These are phyloP conservation scores for Pemphigus obesinymphae DNA, from an alignment of 1,140 invertebrate species.

Conservation along the genomic window DNA sequence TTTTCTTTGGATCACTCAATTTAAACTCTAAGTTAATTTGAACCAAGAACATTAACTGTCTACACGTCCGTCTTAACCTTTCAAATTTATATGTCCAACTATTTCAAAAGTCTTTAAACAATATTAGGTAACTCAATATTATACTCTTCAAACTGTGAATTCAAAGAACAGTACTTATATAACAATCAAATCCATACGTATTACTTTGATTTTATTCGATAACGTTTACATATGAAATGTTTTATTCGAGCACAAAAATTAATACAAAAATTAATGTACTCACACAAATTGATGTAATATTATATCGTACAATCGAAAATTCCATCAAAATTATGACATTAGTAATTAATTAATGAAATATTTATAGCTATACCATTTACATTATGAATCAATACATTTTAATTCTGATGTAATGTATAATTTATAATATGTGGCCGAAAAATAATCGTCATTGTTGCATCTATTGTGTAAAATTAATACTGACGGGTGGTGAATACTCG, in stretches of 20 bases:
- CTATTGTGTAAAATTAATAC: background rate
- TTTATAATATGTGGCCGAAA: too few species aligned
- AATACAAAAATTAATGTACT: too few species aligned
- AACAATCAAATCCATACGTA: background rate
- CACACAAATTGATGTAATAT: too few species aligned
- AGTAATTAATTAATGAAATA: too few species aligned
- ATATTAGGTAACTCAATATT: background rate
- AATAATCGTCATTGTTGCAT: background rate
- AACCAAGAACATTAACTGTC: background rate
- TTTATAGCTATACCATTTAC: too few species aligned
- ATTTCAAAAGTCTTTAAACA: background rate
- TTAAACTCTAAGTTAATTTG: background rate
- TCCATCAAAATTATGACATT: too few species aligned
- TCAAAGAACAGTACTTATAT: background rate
- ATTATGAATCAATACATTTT: too few species aligned
- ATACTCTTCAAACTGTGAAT: background rate
- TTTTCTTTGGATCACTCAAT: background rate
- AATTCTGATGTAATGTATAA: too few species aligned
- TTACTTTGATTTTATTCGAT: too few species aligned
- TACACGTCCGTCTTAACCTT: background rate
- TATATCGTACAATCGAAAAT: too few species aligned
- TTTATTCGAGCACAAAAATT: background rate
- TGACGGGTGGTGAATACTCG: background rate
- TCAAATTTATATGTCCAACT: background rate
- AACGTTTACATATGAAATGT: background rate